Evolutionary conservation across 92 coral and sea anemone genomes (phyloP).

Genomic region (Zoanthus solanderi): DNA sequence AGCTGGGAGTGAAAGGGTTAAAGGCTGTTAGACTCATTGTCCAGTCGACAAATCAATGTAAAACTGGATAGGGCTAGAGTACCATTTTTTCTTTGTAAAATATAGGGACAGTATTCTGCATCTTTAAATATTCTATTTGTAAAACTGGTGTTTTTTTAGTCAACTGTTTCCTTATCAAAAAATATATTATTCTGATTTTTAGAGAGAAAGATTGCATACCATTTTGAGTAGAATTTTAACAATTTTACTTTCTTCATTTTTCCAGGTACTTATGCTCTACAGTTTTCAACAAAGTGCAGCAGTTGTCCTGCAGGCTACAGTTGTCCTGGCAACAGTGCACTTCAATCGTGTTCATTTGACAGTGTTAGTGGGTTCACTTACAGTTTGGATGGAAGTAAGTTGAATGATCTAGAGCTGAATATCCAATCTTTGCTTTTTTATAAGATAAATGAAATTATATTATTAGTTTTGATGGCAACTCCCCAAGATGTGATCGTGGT

Average conservation of each 20-base stretch:
- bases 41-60: too few species aligned
- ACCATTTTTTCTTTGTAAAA: too few species aligned
- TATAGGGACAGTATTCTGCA: too few species aligned
- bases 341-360: slow-evolving; percentile 85
- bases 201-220: not conserved
- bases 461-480: too few species aligned
- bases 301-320: slow-evolving; percentile 90
- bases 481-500: too few species aligned
- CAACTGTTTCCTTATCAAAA: too few species aligned
- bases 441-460: too few species aligned
- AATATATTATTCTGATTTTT: not conserved
- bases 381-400: slow-evolving; percentile 93
- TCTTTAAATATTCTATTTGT: too few species aligned
- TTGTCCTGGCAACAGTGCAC: slow-evolving; percentile 89
- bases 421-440: not conserved
- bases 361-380: slow-evolving; percentile 81
- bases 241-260: not conserved
- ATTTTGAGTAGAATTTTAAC: not conserved
- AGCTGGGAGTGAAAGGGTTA: too few species aligned
- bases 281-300: slow-evolving; percentile 81
- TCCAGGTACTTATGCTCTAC: slow-evolving; percentile 86
- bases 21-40: too few species aligned
- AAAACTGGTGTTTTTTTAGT: too few species aligned
- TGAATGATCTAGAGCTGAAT: not conserved
- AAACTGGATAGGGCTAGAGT: too few species aligned